These are phyloP conservation scores for Rhimphoctona megacephalus DNA, from an alignment of 2,888 invertebrate genomes.

Conservation along the genomic window DNA sequence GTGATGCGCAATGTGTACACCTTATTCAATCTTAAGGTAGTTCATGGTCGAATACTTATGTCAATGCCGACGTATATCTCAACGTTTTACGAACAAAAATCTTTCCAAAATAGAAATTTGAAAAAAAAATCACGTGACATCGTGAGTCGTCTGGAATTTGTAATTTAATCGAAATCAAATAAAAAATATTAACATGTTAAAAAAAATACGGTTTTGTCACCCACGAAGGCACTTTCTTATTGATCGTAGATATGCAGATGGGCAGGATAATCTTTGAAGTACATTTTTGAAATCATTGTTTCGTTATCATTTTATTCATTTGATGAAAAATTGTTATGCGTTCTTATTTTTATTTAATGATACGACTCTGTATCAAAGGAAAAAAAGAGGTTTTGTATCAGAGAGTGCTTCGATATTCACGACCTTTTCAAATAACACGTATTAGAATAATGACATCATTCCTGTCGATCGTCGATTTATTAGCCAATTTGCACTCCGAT, in stretches of 20 bases:
- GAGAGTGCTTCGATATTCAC: too few species aligned
- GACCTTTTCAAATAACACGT: too few species aligned
- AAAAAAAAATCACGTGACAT: neutral
- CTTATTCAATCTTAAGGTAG: slow-evolving; percentile 24
- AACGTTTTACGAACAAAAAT: neutral
- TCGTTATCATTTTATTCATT: neutral
- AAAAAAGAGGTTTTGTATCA: too few species aligned
- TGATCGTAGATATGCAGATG: too few species aligned
- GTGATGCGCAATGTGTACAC: slow-evolving; percentile 34
- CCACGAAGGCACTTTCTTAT: too few species aligned
- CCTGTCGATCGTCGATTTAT: too few species aligned
- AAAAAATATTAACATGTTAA: neutral
- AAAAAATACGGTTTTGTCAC: neutral
- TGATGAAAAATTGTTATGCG: neutral
- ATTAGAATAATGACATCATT: too few species aligned
- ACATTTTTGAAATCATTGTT: neutral
- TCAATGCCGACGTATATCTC: neutral
- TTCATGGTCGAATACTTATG: slow-evolving; percentile 24
- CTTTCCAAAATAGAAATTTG: neutral
- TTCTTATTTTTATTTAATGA: neutral
- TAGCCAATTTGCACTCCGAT: too few species aligned
- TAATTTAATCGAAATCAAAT: neutral
- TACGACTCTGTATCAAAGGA: too few species aligned
- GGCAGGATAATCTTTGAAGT: too few species aligned
- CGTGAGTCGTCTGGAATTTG: neutral